Evolutionary conservation across 2,113 vertebrate species (phyloP).

Genomic region (Poecile atricapillus): DNA sequence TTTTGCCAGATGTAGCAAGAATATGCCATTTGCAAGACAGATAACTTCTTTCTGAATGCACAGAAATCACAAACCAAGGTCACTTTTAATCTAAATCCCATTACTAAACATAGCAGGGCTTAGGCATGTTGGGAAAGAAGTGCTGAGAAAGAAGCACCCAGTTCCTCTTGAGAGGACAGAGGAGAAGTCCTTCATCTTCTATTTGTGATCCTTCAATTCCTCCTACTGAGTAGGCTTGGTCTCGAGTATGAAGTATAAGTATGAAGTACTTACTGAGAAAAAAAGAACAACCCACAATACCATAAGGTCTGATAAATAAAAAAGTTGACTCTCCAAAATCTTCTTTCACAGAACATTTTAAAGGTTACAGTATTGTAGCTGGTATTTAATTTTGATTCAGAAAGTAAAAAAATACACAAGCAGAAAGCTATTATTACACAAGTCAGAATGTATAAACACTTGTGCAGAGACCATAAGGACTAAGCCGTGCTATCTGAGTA

Average conservation of each 20-base stretch:
- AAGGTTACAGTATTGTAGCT: background rate
- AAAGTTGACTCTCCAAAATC: background rate
- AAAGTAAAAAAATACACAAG: background rate
- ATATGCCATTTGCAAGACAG: background rate
- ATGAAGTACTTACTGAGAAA: background rate
- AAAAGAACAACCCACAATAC: background rate
- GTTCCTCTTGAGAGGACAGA: background rate
- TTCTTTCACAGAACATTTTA: background rate
- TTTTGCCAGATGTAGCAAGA: slow-evolving; percentile 31
- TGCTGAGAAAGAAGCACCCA: background rate
- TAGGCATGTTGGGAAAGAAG: background rate
- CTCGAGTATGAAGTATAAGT: background rate
- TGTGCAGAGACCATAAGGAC: slow-evolving; percentile 33
- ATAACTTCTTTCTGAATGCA: background rate
- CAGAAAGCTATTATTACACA: background rate
- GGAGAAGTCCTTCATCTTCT: background rate
- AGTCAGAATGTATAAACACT: slow-evolving; percentile 38
- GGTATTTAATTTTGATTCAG: background rate
- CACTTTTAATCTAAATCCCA: background rate
- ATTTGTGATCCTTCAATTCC: background rate
- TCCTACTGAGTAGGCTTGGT: background rate
- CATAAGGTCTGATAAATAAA: background rate
- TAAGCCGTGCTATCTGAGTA: background rate
- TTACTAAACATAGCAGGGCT: background rate
- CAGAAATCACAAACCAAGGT: background rate